Base-by-base conservation (phyloP, 1,140 invertebrate genomes). In the Scaptomyza graminum region DNA sequence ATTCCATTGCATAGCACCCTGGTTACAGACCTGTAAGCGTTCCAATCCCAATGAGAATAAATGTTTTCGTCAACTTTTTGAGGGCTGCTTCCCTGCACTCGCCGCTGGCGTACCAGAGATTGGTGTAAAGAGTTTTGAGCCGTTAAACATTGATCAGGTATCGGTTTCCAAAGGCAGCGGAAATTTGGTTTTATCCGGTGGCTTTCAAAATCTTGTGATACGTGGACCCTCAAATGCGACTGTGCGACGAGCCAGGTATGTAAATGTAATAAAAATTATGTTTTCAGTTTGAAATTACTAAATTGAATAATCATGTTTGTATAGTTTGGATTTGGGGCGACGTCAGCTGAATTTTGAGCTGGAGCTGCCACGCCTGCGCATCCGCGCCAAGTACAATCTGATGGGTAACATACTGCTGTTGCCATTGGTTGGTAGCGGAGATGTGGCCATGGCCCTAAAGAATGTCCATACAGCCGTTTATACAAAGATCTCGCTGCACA, bases 341-440 rank as follows among this genome's bases (percentile, higher is more conserved):
- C 91, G 92, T 22, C 79, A 88, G 15, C 75, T 93, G 25, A 92
- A 93, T 67, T 93, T 94, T 46, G 93, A 93, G 34, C 83, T 94
- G 8, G 90, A 92, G 61, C 85, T 94, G 11, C 93, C 94, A 3
- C 69, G 90, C 1, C 90, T 94, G 16, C 92, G 92, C 5, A 93
- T 94, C 7, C 92, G 92, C 64, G 91, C 93, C 7, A 92, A 93
- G 64, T 94, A 94, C 67, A 93, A 94, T 80, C 79, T 94, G 1
- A 94, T 93, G 73, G 94, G 94, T 15, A 93, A 94, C 63, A 93
- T 94, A 28, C 73, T 94, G n/a, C 76, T 94, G 3, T 69, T 94
- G 12, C 94, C 94, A 1, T 67, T 94, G 12, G 85, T 94, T 3
- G 94, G 94, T 13, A 92, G 91, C 47, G 93, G 93, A 3, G 91